phyloP scores from a whole-genome alignment of 2,113 vertebrate species.

The Oostethus manadensis region DNA sequence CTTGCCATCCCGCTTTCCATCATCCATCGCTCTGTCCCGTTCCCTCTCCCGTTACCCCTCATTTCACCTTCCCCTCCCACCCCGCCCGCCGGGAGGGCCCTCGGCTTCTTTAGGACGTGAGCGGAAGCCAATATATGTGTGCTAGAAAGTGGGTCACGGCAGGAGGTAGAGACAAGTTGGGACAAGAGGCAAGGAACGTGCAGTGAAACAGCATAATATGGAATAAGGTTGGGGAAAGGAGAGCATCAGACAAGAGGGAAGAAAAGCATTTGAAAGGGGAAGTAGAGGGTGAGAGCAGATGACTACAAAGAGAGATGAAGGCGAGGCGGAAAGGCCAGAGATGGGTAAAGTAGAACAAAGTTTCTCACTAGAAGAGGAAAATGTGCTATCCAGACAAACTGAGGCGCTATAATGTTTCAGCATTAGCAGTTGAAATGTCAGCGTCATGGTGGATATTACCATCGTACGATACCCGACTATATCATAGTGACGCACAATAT shows the following conservation, averaged over 20 bases:
- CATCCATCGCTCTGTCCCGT: slow-evolving; percentile 3
- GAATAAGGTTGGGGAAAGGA: background rate
- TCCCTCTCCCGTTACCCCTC: slow-evolving; percentile 2
- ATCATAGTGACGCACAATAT: too few relatives aligned
- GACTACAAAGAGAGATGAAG: slow-evolving; percentile 1
- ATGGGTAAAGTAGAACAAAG: slow-evolving; percentile 2
- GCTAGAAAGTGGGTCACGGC: slow-evolving; percentile 58
- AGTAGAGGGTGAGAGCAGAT: background rate
- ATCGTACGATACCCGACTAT: too few relatives aligned
- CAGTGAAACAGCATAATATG: slow-evolving; percentile 1
- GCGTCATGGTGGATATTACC: too few relatives aligned
- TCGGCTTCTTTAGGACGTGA: slow-evolving; percentile 52
- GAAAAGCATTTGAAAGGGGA: background rate
- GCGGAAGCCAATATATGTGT: slow-evolving; percentile 60
- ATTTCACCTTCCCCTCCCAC: slow-evolving; percentile 14
- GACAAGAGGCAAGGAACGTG: background rate
- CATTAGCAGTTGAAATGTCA: too few relatives aligned
- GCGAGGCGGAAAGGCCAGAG: background rate
- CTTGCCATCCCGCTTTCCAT: background rate
- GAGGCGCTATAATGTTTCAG: background rate
- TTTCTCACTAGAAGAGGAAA: background rate
- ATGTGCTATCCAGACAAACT: background rate
- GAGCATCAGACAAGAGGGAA: background rate
- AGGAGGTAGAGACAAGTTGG: slow-evolving; percentile 10
- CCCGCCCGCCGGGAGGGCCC: slow-evolving; percentile 35